phyloP scores from a whole-genome alignment of 1,140 invertebrate species.

The Archivesica marissinica region DNA sequence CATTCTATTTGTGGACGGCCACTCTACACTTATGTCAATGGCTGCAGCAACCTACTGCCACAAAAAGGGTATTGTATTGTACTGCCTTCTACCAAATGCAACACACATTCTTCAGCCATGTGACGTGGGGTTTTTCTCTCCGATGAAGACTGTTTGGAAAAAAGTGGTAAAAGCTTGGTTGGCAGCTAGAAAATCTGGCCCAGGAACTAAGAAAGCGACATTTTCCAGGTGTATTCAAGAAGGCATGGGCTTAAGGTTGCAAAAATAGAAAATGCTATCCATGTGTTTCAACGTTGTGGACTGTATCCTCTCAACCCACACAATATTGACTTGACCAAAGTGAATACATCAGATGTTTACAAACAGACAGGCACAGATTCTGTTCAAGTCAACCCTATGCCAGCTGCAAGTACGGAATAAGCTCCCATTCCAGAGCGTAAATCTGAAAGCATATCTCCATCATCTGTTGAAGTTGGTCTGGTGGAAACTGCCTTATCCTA shows the following conservation, averaged over 20 bases:
- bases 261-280: constrained; percentile 7
- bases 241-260: neutral
- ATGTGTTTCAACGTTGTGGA: neutral
- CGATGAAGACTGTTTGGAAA: constrained; percentile 28
- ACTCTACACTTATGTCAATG: constrained; percentile 22
- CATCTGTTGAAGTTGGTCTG: no score
- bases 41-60: neutral
- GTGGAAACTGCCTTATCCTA: no score
- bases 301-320: neutral
- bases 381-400: neutral
- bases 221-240: neutral
- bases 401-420: neutral
- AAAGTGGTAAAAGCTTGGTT: constrained; percentile 14
- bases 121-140: constrained; percentile 12
- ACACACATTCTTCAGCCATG: constrained; percentile 28
- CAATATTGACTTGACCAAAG: constrained; percentile 4
- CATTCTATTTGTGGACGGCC: neutral
- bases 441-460: no score
- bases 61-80: neutral
- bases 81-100: neutral
- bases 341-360: neutral
- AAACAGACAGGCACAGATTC: neutral
- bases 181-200: neutral
- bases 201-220: neutral
- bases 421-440: neutral